Evolutionary conservation across 2,113 vertebrate species (phyloP).

Genomic region (Eolophus roseicapilla): DNA sequence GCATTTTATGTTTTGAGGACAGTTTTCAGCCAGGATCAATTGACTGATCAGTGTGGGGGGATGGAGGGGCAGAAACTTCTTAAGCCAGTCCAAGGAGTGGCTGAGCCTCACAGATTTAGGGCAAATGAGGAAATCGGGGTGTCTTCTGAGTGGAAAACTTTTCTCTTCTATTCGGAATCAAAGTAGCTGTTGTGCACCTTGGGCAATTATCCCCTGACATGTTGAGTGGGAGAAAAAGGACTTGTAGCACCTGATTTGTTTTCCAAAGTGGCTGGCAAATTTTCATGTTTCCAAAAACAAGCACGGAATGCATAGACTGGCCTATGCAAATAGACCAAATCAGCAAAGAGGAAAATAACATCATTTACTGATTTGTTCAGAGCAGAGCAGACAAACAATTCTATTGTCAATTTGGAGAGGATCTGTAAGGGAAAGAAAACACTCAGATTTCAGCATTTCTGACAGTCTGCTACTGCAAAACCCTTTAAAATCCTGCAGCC

Average conservation of each 20-base stretch:
- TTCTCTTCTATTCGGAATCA: background rate
- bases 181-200: background rate
- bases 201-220: background rate
- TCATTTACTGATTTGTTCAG: background rate
- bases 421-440: slow-evolving; percentile 18
- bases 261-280: background rate
- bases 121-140: background rate
- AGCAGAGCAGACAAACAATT: background rate
- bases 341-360: background rate
- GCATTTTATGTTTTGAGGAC: background rate
- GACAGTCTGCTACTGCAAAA: background rate
- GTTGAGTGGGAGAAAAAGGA: background rate
- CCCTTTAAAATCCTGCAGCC: slow-evolving; percentile 19
- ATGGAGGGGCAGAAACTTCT: background rate
- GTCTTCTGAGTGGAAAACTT: background rate
- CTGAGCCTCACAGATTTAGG: background rate
- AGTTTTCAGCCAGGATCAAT: background rate
- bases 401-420: background rate
- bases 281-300: background rate
- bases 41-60: background rate
- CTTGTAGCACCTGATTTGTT: background rate
- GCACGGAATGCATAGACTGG: background rate
- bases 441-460: slow-evolving; percentile 4
- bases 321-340: background rate
- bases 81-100: background rate